These are phyloP conservation scores for Cheilosia grossa DNA, from an alignment of 2,888 invertebrate genomes.

Conservation along the genomic window DNA sequence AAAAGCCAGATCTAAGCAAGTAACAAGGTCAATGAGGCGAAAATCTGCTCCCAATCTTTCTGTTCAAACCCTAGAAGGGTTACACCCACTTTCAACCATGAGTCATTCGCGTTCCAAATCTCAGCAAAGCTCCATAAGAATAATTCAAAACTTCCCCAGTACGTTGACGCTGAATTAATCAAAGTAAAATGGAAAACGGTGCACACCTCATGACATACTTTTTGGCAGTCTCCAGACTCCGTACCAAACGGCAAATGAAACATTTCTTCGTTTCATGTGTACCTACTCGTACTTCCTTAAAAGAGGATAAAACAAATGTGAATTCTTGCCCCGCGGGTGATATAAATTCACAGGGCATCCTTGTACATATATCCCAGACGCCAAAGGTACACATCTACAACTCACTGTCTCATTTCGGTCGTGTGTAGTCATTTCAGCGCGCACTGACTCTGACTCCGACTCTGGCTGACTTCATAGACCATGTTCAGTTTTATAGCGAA, in stretches of 20 bases:
- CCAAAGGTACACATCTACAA: slow-evolving; percentile 71
- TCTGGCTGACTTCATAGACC: slow-evolving; percentile 59
- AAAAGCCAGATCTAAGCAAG: no score
- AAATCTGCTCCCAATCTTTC: no score
- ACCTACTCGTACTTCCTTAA: slow-evolving; percentile 16
- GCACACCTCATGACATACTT: slow-evolving; percentile 53
- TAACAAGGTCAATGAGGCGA: no score
- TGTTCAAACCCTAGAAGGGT: no score
- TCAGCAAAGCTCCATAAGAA: no score
- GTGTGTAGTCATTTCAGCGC: slow-evolving; percentile 60
- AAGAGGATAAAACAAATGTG: slow-evolving; percentile 43
- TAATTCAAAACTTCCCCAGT: neutral
- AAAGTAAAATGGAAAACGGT: slow-evolving; percentile 13
- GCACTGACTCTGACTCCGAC: slow-evolving; percentile 6
- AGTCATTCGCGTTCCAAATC: no score
- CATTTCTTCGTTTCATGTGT: slow-evolving; percentile 38
- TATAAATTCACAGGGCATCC: slow-evolving; percentile 58
- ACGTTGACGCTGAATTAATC: slow-evolving; percentile 7
- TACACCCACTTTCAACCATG: no score
- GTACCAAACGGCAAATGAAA: slow-evolving; percentile 20
- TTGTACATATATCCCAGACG: slow-evolving; percentile 54
- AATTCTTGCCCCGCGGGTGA: slow-evolving; percentile 59
- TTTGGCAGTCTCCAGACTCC: slow-evolving; percentile 28
- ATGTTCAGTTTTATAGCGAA: slow-evolving; percentile 61
- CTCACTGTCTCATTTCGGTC: slow-evolving; percentile 69